Evolutionary conservation across 2,888 invertebrate species (phyloP).

Genomic region (Ligdia adustata): DNA sequence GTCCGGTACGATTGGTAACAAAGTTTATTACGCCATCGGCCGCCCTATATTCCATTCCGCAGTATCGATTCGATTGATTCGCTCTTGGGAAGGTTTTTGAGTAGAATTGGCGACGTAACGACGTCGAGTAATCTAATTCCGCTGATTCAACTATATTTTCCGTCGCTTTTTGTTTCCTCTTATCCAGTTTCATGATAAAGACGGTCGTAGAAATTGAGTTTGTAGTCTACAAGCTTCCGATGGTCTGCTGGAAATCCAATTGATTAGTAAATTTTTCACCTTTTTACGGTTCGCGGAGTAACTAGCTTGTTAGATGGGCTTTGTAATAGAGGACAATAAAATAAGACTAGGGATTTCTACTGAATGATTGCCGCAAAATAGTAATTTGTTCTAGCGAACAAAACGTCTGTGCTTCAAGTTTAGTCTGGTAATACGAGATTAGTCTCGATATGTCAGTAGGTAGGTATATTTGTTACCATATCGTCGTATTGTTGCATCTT

Average conservation of each 20-base stretch:
- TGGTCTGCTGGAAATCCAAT: conserved; percentile 23
- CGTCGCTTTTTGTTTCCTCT: conserved; percentile 28
- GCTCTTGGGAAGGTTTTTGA: conserved; percentile 53
- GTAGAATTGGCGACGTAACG: conserved; percentile 43
- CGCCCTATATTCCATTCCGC: conserved; percentile 67
- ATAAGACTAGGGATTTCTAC: too few relatives aligned
- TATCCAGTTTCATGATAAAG: conserved; percentile 28
- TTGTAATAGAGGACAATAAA: too few relatives aligned
- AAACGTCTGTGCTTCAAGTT: too few relatives aligned
- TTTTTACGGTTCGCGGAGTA: conserved; percentile 16
- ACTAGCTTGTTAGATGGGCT: conserved; percentile 16
- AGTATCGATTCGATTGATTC: conserved; percentile 67
- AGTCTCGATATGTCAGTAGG: too few relatives aligned
- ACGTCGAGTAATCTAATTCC: conserved; percentile 46
- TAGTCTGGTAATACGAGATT: too few relatives aligned
- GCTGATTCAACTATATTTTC: conserved; percentile 37
- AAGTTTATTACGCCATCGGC: conserved; percentile 72
- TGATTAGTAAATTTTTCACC: conserved; percentile 23
- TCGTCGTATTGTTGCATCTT: too few relatives aligned
- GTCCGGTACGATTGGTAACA: conserved; percentile 49
- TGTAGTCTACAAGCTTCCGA: conserved; percentile 26
- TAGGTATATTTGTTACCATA: too few relatives aligned
- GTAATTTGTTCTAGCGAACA: too few relatives aligned
- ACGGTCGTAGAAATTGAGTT: conserved; percentile 25
- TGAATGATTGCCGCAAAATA: too few relatives aligned